Evolutionary conservation across 2,113 vertebrate species (phyloP), one percentile per base, ranked within the genome.

Genomic region (Ceyx margarethae): DNA sequence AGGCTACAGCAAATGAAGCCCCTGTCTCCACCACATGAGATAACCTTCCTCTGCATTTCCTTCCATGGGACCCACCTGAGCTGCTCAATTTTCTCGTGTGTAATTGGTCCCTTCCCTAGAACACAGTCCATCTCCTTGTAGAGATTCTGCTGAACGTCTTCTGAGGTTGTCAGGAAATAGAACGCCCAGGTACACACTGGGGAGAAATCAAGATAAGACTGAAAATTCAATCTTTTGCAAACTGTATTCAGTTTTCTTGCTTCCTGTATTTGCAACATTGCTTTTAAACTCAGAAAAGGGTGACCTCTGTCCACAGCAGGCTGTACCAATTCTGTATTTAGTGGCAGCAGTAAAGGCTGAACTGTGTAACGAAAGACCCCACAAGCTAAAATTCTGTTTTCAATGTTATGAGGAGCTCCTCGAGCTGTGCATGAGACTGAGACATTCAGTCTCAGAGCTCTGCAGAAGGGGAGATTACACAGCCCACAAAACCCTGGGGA

Each of bases 141-240:
- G 28, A 99, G 96, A 93, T 98, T 99, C 80, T 99, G 98, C 96
- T 99, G 99, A 81, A 98, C 96, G 23, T 98, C 98, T 96, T 98
- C 98, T 15, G 98, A 98, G 31, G 97, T 98, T 31, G 99, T 98
- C 94, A 99, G 97, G 97, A 99, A 99, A 95, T 97, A 98, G n/a
- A 99, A 97, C 31, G 98, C 98, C 99, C 99, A 99, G 84, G 98
- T 99, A 73, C 99, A 99, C 97, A 99, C 99, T 99, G 94, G 33
- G 60, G 89, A 96, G 89, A 91, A 90, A 95, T 50, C 77, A 93
- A 88, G 65, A 48, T 9, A n/a, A 13, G 11, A 69, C 15, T 9
- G 40, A 83, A 91, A 88, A 94, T 75, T 35, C 61, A 91, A 48
- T 48, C 22, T 28, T 61, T 95, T 68, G 68, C 19, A 81, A 75